Evolutionary conservation across 2,797 vertebrate species (phyloP).

Genomic region (Clarias platycephalus): DNA sequence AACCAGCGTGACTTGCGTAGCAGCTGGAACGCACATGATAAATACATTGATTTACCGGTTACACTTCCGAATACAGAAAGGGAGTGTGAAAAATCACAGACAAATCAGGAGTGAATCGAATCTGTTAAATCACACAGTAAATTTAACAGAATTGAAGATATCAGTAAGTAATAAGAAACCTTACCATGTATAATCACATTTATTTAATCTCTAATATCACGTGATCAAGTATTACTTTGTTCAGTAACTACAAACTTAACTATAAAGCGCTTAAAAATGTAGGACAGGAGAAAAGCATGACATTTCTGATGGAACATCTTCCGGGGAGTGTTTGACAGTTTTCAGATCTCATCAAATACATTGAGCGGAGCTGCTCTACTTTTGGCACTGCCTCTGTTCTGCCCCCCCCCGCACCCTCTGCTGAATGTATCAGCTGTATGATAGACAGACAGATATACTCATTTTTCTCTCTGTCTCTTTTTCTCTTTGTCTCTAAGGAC

Average conservation of each 20-base stretch:
- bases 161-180: constrained; percentile 9
- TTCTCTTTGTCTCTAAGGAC: constrained; percentile 44
- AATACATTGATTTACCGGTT: constrained; percentile 10
- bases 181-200: not conserved
- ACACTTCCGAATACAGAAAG: constrained; percentile 13
- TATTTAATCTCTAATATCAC: not conserved
- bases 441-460: constrained; percentile 34
- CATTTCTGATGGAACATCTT: constrained; percentile 20
- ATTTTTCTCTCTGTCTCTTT: constrained; percentile 11
- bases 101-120: not conserved
- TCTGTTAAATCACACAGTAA: not conserved
- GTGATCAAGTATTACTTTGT: not conserved
- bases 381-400: constrained; percentile 35
- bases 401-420: constrained; percentile 41
- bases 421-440: constrained; percentile 28
- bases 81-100: not conserved
- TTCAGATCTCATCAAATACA: constrained; percentile 37
- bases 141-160: not conserved
- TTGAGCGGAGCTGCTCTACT: constrained; percentile 37
- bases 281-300: not conserved
- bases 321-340: constrained; percentile 14
- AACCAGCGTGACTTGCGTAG: constrained; percentile 13
- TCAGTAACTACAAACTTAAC: not conserved
- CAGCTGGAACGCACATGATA: not conserved
- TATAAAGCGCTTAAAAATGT: not conserved